Percentiles rank a stretch among this genome's conserved stretches.
phyloP scores from a whole-genome alignment of 2,797 vertebrate species.

The Sciurus carolinensis region DNA sequence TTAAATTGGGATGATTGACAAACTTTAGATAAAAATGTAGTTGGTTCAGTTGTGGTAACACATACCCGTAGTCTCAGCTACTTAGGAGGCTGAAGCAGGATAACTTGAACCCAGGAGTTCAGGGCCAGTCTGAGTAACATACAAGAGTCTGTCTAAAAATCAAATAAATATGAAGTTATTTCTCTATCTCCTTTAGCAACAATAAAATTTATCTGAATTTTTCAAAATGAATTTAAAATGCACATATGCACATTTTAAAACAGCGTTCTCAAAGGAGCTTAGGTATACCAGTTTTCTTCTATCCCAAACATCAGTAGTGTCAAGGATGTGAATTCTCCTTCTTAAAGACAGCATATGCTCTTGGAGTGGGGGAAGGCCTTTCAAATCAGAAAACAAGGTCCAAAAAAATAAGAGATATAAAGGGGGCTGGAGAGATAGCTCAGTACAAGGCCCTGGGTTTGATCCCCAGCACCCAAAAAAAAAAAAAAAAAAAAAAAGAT shows the following conservation, averaged over 20 bases:
- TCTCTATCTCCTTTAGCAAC: conserved; percentile 32
- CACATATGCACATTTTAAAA: background rate
- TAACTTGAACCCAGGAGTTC: background rate
- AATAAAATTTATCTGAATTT: conserved; percentile 17
- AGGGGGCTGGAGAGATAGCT: background rate
- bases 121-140: background rate
- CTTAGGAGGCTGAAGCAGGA: background rate
- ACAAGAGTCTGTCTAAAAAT: background rate
- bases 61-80: background rate
- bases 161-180: background rate
- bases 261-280: background rate
- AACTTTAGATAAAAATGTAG: conserved; percentile 44
- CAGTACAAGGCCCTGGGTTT: too few relatives aligned
- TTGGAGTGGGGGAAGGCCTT: background rate
- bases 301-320: background rate
- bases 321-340: background rate
- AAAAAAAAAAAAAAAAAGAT: conserved; percentile 6
- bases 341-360: background rate
- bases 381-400: background rate
- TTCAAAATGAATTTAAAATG: conserved; percentile 29
- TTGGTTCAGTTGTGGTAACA: background rate
- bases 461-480: background rate
- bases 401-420: background rate
- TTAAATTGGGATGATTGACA: background rate
- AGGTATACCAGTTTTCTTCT: background rate